Evolutionary conservation across 2,797 vertebrate species (phyloP).

Genomic region (Dipus sagitta): DNA sequence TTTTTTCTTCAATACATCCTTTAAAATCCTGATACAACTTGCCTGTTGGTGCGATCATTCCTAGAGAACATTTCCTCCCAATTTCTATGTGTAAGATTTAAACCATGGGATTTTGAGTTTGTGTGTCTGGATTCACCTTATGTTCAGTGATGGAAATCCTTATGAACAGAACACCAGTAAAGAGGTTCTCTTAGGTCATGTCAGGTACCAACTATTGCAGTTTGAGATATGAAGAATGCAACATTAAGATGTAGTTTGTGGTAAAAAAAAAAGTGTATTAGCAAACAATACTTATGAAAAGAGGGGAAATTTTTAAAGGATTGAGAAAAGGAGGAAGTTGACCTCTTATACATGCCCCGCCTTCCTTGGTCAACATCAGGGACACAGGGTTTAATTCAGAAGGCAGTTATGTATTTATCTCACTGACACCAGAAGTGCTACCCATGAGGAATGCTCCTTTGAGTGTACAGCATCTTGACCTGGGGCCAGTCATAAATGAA

Average conservation of each 20-base stretch:
- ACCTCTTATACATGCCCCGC: too few relatives aligned
- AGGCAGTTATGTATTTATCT: too few relatives aligned
- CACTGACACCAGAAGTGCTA: neutral
- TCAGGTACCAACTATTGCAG: neutral
- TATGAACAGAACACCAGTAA: too few relatives aligned
- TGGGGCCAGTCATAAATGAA: fast-evolving
- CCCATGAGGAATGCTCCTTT: too few relatives aligned
- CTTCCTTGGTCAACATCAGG: neutral
- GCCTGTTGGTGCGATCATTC: too few relatives aligned
- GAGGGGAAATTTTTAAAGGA: neutral
- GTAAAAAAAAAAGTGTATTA: neutral
- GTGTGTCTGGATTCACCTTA: fast-evolving
- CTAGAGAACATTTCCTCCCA: neutral
- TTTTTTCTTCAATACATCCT: neutral
- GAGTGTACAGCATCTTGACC: neutral
- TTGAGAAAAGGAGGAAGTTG: neutral
- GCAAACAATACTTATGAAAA: neutral
- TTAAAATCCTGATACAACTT: neutral
- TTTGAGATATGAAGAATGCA: neutral
- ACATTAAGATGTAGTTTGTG: neutral
- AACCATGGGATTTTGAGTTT: neutral
- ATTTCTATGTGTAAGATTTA: neutral
- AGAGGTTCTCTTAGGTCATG: neutral
- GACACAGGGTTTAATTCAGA: neutral
- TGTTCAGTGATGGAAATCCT: neutral